Percentiles rank a stretch among this genome's conserved stretches.
phyloP scores from a whole-genome alignment of 2,888 invertebrate species.

The Tortricodes alternella region DNA sequence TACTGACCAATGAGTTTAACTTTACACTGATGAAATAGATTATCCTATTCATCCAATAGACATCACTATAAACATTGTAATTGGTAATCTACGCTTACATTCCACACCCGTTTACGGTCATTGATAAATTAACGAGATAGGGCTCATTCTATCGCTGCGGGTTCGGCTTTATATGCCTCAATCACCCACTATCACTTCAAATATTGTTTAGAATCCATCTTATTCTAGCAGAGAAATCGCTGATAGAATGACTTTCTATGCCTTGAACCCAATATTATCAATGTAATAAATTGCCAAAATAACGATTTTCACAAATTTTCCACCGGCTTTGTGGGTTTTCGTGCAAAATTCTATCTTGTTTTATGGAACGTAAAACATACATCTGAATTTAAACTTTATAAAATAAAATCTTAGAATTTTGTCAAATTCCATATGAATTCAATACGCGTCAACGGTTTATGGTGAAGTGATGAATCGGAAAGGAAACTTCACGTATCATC shows the following conservation, averaged over 20 bases:
- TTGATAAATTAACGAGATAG: constrained; percentile 32
- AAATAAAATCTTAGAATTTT: constrained; percentile 4
- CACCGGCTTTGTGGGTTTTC: constrained; percentile 24
- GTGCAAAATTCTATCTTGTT: constrained; percentile 27
- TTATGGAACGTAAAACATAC: constrained; percentile 11
- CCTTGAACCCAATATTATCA: too few species aligned
- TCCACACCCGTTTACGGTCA: constrained; percentile 28
- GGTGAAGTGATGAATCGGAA: constrained; percentile 26
- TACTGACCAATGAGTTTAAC: constrained; percentile 1
- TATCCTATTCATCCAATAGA: constrained; percentile 5
- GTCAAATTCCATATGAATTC: constrained; percentile 1
- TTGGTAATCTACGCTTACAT: constrained; percentile 14
- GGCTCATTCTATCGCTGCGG: constrained; percentile 21
- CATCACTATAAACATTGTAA: constrained; percentile 15
- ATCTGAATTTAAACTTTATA: constrained; percentile 7
- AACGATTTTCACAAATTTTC: too few species aligned
- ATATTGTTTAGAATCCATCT: too few species aligned
- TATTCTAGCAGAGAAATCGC: too few species aligned
- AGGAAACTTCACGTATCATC: constrained; percentile 19
- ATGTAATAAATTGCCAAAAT: too few species aligned
- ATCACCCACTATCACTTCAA: constrained; percentile 1
- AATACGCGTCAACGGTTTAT: constrained; percentile 8
- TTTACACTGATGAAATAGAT: constrained; percentile 7
- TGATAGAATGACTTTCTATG: too few species aligned
- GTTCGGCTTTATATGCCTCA: constrained; percentile 17